phyloP scores from a whole-genome alignment of 2,797 vertebrate species.

The Chelonia mydas region DNA sequence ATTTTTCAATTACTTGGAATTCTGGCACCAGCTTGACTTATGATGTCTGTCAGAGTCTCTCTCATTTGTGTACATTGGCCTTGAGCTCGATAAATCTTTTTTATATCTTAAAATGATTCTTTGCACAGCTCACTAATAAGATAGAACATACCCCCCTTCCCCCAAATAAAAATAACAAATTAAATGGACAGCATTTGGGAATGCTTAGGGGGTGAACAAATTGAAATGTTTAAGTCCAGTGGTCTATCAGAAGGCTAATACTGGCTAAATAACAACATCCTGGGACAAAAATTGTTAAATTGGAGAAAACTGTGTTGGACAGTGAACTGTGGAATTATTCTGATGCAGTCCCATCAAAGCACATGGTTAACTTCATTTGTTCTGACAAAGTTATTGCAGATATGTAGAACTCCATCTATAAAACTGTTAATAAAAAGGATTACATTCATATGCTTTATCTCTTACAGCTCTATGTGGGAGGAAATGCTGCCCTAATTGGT shows the following conservation, averaged over 20 bases:
- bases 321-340: not conserved
- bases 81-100: not conserved
- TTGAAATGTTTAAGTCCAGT: not conserved
- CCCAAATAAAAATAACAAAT: not conserved
- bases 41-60: not conserved
- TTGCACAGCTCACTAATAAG: not conserved
- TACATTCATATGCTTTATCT: conserved; percentile 38
- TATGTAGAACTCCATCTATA: not conserved
- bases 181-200: not conserved
- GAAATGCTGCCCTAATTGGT: conserved; percentile 98
- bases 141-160: too few species aligned
- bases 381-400: not conserved
- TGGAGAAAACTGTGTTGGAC: not conserved
- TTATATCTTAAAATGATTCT: not conserved
- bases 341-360: not conserved
- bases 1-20: not conserved
- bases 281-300: not conserved
- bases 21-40: not conserved
- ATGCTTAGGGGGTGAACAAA: not conserved
- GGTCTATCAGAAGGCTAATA: not conserved
- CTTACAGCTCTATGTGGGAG: conserved; percentile 94
- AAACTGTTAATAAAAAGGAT: not conserved
- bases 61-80: not conserved
- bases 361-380: not conserved
- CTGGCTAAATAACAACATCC: not conserved